Conservation (phyloP, 2,797 vertebrate species). For the Merluccius polli region DNA sequence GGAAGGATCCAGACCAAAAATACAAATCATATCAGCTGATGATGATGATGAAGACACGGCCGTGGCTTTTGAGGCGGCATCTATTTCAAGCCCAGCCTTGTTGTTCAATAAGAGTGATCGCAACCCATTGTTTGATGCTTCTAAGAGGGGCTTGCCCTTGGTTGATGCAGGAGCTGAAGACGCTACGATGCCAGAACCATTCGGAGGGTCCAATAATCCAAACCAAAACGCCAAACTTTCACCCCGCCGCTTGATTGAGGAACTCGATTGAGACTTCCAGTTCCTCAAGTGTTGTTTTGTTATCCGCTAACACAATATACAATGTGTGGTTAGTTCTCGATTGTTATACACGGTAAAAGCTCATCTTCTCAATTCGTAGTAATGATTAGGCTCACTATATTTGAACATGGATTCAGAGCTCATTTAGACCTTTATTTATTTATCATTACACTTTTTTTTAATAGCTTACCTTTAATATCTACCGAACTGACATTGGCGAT, state of each 20-base stretch:
- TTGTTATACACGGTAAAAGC: background rate
- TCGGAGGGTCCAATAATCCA: slow-evolving; percentile 10
- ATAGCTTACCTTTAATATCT: background rate
- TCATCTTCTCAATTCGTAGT: background rate
- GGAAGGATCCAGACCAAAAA: slow-evolving; percentile 65
- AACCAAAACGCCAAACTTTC: slow-evolving; percentile 10
- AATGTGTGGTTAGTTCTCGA: background rate
- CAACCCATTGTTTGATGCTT: slow-evolving; percentile 12
- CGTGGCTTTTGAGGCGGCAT: background rate
- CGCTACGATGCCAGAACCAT: background rate
- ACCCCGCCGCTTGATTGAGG: slow-evolving; percentile 62
- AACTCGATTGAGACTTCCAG: slow-evolving; percentile 59
- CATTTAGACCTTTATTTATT: background rate
- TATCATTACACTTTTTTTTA: background rate
- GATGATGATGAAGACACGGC: slow-evolving; percentile 47
- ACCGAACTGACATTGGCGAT: background rate
- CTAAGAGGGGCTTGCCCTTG: slow-evolving; percentile 3
- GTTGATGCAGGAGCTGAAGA: slow-evolving; percentile 31
- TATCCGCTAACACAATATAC: background rate
- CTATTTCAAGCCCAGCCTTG: slow-evolving; percentile 5
- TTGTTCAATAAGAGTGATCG: slow-evolving; percentile 25
- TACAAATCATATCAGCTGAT: slow-evolving; percentile 73
- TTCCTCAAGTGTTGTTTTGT: background rate
- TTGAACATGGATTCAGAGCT: background rate
- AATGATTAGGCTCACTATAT: background rate